Conservation (phyloP, 2,113 vertebrate species). For the Panthera leo region DNA sequence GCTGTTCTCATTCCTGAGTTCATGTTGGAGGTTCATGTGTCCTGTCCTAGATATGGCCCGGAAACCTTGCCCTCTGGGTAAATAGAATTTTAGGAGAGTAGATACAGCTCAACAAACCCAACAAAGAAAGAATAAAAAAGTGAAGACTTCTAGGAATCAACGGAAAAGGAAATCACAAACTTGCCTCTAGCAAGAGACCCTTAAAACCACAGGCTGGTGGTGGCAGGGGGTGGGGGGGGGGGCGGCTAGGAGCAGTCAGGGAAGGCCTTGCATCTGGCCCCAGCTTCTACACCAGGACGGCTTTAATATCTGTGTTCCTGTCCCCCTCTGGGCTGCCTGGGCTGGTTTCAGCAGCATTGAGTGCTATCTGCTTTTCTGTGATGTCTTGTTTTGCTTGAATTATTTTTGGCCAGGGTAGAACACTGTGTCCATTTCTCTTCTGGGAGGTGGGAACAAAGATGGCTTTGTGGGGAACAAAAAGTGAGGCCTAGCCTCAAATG, state of each 20-base stretch:
- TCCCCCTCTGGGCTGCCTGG: neutral
- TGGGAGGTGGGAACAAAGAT: neutral
- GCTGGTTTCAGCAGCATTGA: neutral
- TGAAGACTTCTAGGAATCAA: neutral
- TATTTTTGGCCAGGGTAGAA: conserved; percentile 10
- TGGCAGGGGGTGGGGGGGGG: neutral
- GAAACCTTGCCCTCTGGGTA: neutral
- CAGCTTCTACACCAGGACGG: neutral
- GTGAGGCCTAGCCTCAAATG: neutral
- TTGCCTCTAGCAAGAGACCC: neutral
- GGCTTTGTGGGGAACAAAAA: conserved; percentile 33
- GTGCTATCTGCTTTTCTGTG: neutral
- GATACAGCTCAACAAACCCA: neutral
- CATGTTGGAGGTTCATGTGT: neutral
- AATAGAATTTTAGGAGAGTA: conserved; percentile 11
- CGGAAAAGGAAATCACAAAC: neutral
- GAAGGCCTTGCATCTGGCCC: neutral
- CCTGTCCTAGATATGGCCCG: neutral
- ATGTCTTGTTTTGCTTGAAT: neutral
- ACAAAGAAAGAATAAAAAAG: neutral
- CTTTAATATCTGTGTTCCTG: neutral
- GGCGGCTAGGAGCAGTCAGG: too few species aligned
- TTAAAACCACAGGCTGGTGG: neutral
- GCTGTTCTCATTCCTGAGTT: neutral
- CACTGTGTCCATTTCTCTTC: neutral